phyloP scores from a whole-genome alignment of 2,888 invertebrate genomes.

The Ptilodon capucinus region DNA sequence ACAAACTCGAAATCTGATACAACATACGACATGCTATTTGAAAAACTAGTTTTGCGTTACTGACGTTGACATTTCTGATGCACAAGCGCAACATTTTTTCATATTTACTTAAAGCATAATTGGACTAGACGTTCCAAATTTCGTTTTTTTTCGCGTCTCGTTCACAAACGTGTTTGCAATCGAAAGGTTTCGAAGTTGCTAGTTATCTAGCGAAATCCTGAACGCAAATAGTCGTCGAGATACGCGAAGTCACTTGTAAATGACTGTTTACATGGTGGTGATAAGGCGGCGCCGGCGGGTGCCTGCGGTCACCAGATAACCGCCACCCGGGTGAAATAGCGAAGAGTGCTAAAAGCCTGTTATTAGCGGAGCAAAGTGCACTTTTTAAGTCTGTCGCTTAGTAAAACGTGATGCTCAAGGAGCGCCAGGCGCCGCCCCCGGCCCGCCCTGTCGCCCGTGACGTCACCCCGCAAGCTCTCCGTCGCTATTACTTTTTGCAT shows the following conservation, averaged over 20 bases:
- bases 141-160: slow-evolving; percentile 34
- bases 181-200: slow-evolving; percentile 31
- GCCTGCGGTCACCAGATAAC: slow-evolving; percentile 66
- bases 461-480: slow-evolving; percentile 69
- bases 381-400: slow-evolving; percentile 57
- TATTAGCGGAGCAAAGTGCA: slow-evolving; percentile 63
- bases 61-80: slow-evolving; percentile 37
- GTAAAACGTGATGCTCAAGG: slow-evolving; percentile 44
- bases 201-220: slow-evolving; percentile 70
- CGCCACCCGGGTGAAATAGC: slow-evolving; percentile 53
- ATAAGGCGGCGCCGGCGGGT: slow-evolving; percentile 79
- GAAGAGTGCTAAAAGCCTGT: slow-evolving; percentile 74
- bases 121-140: slow-evolving; percentile 18
- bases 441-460: slow-evolving; percentile 79
- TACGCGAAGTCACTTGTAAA: slow-evolving; percentile 72
- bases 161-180: slow-evolving; percentile 39
- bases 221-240: slow-evolving; percentile 67
- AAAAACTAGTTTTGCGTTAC: slow-evolving; percentile 30
- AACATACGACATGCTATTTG: neutral
- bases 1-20: neutral
- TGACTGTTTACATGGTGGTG: slow-evolving; percentile 68
- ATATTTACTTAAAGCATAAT: slow-evolving; percentile 6
- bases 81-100: slow-evolving; percentile 10
- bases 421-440: slow-evolving; percentile 69
- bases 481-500: slow-evolving; percentile 69